A percentile compares a stretch with the other conserved stretches of the same genome.
Evolutionary conservation across 2,797 vertebrate species (phyloP).

Genomic region (Cirrhinus mrigala): DNA sequence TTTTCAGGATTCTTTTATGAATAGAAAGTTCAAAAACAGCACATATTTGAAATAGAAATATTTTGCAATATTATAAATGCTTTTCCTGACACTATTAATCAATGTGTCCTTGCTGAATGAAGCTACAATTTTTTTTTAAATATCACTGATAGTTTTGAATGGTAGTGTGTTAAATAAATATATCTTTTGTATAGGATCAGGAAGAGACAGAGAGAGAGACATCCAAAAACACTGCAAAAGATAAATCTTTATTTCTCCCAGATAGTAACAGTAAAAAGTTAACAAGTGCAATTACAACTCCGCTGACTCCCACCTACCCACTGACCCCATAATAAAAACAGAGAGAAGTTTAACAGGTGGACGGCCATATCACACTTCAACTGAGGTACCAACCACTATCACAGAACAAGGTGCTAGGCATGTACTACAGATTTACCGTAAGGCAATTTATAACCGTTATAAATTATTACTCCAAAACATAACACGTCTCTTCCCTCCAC

Average conservation of each 20-base stretch:
- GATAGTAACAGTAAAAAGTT: conserved; percentile 65
- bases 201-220: not conserved
- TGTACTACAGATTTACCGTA: conserved; percentile 60
- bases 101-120: not conserved
- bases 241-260: conserved; percentile 69
- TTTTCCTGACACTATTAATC: not conserved
- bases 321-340: conserved; percentile 54
- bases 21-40: not conserved
- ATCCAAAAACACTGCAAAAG: conserved; percentile 68
- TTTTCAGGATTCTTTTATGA: not conserved
- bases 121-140: not conserved
- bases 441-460: conserved; percentile 63
- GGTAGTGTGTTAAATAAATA: not conserved
- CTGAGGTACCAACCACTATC: conserved; percentile 58
- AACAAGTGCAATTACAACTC: conserved; percentile 67
- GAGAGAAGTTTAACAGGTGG: conserved; percentile 63
- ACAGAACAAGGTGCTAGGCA: conserved; percentile 60
- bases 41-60: not conserved
- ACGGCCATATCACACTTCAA: conserved; percentile 61
- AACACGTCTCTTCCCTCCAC: conserved; percentile 32
- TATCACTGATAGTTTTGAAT: not conserved
- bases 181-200: not conserved
- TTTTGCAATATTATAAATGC: not conserved
- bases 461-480: conserved; percentile 55
- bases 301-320: conserved; percentile 13